Evolutionary conservation across 1,140 invertebrate species (phyloP).

Genomic region (Nasonia giraulti): DNA sequence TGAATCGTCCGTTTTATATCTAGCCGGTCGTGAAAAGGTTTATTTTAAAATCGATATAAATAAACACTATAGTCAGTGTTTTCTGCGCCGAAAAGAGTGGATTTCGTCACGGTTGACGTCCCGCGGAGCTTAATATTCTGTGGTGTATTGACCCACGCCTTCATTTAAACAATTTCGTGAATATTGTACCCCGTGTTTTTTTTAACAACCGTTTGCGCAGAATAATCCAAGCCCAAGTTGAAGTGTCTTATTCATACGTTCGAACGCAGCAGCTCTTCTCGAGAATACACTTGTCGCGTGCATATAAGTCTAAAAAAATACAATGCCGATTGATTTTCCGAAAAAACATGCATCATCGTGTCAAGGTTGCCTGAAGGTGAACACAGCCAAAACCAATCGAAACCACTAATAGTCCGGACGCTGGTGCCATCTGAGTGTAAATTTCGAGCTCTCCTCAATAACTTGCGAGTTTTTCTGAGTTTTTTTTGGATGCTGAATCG

Average conservation of each 20-base stretch:
- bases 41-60: constrained; percentile 25
- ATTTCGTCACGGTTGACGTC: constrained; percentile 12
- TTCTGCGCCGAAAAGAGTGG: constrained; percentile 8
- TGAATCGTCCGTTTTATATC: background rate
- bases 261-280: background rate
- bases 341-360: background rate
- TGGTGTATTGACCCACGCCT: too few species aligned
- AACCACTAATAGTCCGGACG: too few species aligned
- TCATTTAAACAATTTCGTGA: too few species aligned
- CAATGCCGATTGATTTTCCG: background rate
- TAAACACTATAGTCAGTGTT: background rate
- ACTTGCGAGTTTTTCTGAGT: too few species aligned
- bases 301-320: background rate
- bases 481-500: too few species aligned
- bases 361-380: too few species aligned
- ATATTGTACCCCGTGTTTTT: too few species aligned
- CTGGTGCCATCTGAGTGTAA: too few species aligned
- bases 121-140: background rate
- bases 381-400: too few species aligned
- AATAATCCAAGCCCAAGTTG: background rate
- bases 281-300: too few species aligned
- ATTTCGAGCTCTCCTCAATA: too few species aligned
- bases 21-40: background rate
- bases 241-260: background rate
- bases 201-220: background rate